Conservation (phyloP, 2,888 invertebrate species). For the Netelia inedita region DNA sequence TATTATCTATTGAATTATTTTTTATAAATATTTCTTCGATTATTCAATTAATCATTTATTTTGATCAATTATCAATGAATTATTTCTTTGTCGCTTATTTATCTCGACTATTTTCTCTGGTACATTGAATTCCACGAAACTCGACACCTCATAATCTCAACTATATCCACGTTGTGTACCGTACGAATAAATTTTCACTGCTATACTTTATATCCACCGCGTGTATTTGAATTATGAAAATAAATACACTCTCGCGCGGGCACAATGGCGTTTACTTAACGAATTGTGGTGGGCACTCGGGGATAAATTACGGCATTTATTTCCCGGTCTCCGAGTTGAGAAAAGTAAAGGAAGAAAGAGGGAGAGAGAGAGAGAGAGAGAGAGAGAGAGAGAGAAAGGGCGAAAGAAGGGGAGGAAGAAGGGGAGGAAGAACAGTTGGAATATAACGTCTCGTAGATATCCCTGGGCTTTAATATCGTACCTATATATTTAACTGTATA, state of each 20-base stretch:
- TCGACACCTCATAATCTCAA: not conserved
- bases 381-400: constrained; percentile 25
- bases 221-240: constrained; percentile 58
- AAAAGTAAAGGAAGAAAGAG: constrained; percentile 54
- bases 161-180: not conserved
- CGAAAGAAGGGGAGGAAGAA: constrained; percentile 2
- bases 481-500: constrained; percentile 7
- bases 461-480: constrained; percentile 57
- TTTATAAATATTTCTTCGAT: not conserved
- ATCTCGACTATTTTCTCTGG: not conserved
- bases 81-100: not conserved
- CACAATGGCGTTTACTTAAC: constrained; percentile 54
- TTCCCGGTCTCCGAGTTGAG: constrained; percentile 40
- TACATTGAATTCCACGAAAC: constrained; percentile 6
- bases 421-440: constrained; percentile 60
- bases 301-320: constrained; percentile 60
- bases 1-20: too few species aligned
- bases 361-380: too few species aligned
- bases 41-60: not conserved
- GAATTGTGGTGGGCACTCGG: constrained; percentile 50
- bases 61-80: not conserved
- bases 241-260: constrained; percentile 45
- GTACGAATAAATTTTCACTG: not conserved
- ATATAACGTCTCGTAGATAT: constrained; percentile 69
- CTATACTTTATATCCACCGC: constrained; percentile 16